Percentiles rank a stretch among this genome's conserved stretches.
phyloP scores from a whole-genome alignment of 2,113 vertebrate genomes.

The Rhinogobius similis region DNA sequence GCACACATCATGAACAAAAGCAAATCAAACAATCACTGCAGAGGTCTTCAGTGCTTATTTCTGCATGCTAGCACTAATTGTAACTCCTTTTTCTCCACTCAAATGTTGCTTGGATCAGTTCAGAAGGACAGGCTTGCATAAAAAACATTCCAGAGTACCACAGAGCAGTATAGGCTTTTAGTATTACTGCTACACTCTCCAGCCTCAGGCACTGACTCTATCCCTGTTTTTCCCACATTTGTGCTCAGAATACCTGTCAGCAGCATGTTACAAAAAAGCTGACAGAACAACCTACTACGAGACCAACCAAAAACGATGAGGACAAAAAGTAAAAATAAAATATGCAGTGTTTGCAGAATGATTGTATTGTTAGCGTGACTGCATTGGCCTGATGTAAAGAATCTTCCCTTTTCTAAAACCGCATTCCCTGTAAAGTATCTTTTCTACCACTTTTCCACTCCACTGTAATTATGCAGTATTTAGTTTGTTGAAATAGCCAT shows the following conservation, averaged over 20 bases:
- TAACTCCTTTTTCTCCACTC: background rate
- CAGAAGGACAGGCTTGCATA: constrained; percentile 46
- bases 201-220: constrained; percentile 28
- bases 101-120: constrained; percentile 9
- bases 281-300: constrained; percentile 29
- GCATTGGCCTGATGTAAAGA: background rate
- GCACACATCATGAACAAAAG: background rate
- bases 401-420: background rate
- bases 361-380: background rate
- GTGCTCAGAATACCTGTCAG: constrained; percentile 18
- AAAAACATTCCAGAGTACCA: constrained; percentile 38
- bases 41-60: background rate
- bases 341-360: background rate
- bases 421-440: background rate
- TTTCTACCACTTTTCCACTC: background rate
- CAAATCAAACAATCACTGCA: background rate
- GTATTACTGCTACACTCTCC: constrained; percentile 41
- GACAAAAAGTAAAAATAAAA: constrained; percentile 9
- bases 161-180: constrained; percentile 25
- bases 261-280: constrained; percentile 27
- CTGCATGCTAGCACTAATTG: background rate
- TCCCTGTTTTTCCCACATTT: constrained; percentile 1
- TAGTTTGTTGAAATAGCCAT: too few species aligned
- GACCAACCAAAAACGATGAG: constrained; percentile 14
- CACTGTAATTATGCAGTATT: too few species aligned